Evolutionary conservation across 1,140 invertebrate species (phyloP), one percentile per base, ranked within the genome.

Genomic region (Sminthurinus signatus): DNA sequence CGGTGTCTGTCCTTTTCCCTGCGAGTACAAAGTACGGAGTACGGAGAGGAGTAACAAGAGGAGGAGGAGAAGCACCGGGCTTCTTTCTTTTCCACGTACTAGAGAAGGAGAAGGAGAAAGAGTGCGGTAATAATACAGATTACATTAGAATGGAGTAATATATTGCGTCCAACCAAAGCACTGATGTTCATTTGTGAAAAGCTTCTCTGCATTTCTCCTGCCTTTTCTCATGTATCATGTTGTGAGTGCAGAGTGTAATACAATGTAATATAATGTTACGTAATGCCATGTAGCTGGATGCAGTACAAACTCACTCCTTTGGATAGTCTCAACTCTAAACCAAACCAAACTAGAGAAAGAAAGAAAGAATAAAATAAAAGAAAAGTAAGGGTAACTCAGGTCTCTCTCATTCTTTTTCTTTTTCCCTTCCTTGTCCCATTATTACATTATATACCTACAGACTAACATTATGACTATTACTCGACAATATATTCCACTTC

Each of bases 101-200:
- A n/a, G n/a, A n/a, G n/a, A n/a, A n/a, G n/a, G n/a, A n/a, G n/a
- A n/a, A n/a, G n/a, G n/a, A n/a, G n/a, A n/a, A n/a, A 36, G 56
- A 64, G 62, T 61, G 62, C 55, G 60, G 68, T 69, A 69, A 69
- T 65, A 69, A 69, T 67, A 70, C 64, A 67, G 69, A 67, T 65
- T 70, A 65, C 69, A 70, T 70, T 70, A 70, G 69, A 5, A 15
- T 8, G 65, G 59, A 64, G 64, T 70, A 70, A 70, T 70, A 67
- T 70, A 70, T 70, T 64, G 69, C 67, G 69, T 70, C 62, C 64
- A 46, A 63, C 44, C 60, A 58, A 58, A 65, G 64, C 51, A 62
- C 25, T 52, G 51, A 65, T 60, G 58, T 65, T 65, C 64, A 65
- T 65, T 65, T 68, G 67, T 43, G 62, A 68, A 68, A 68, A 61